Conservation (phyloP, 2,113 vertebrate species). For the Hippocampus comes region DNA sequence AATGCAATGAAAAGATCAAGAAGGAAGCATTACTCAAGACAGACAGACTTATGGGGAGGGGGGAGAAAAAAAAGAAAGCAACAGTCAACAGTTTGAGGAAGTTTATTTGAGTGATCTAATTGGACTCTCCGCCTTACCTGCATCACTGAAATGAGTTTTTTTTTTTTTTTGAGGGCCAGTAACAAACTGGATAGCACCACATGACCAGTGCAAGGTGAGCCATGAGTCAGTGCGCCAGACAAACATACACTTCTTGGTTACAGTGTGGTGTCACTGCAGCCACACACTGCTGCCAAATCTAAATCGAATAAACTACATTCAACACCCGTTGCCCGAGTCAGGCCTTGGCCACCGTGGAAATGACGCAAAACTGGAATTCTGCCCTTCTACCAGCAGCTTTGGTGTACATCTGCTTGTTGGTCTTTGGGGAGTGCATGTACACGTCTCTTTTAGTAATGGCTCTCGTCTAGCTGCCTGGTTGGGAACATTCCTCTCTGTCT, state of each 20-base stretch:
- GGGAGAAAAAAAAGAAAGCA: background rate
- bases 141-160: conserved; percentile 14
- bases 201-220: conserved; percentile 39
- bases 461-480: conserved; percentile 45
- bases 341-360: conserved; percentile 56
- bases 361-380: conserved; percentile 62
- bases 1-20: conserved; percentile 18
- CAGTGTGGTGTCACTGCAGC: conserved; percentile 60
- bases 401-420: conserved; percentile 35
- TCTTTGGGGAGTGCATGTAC: conserved; percentile 22
- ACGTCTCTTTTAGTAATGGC: conserved; percentile 30
- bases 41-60: background rate
- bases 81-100: conserved; percentile 15
- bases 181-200: conserved; percentile 33
- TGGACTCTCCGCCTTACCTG: conserved; percentile 22
- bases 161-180: conserved; percentile 23
- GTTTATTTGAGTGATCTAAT: conserved; percentile 35
- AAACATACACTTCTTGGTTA: conserved; percentile 55
- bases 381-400: conserved; percentile 37
- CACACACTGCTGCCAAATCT: conserved; percentile 58
- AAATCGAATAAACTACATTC: conserved; percentile 67
- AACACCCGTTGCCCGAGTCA: conserved; percentile 55
- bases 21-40: background rate
- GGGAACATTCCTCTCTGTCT: conserved; percentile 30
- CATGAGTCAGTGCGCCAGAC: conserved; percentile 39